These are phyloP conservation scores for Athalia cordata DNA, from an alignment of 2,888 invertebrate genomes.

Conservation along the genomic window DNA sequence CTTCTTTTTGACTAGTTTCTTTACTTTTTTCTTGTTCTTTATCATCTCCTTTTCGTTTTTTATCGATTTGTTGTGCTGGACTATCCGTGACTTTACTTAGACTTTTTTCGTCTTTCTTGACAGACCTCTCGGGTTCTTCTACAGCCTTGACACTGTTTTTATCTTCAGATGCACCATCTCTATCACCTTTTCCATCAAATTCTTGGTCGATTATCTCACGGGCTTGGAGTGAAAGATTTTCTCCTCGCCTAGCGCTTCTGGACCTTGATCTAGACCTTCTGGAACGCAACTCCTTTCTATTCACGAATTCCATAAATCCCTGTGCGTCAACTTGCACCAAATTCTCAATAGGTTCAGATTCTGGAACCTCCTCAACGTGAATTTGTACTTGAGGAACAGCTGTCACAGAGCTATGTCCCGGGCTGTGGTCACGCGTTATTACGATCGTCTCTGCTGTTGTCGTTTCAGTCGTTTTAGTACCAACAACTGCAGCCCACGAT, in stretches of 20 bases:
- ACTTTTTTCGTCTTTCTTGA: conserved; percentile 8
- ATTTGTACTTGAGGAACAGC: conserved; percentile 61
- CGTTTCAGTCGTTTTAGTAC: conserved; percentile 57
- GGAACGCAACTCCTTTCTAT: conserved; percentile 72
- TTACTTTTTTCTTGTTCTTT: conserved; percentile 46
- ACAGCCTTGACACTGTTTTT: conserved; percentile 28
- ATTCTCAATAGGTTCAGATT: conserved; percentile 64
- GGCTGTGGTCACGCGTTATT: conserved; percentile 41
- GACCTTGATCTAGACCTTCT: conserved; percentile 71
- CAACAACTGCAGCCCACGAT: conserved; percentile 64
- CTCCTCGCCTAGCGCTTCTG: conserved; percentile 57
- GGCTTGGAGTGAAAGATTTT: conserved; percentile 25
- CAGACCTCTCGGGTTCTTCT: conserved; percentile 21
- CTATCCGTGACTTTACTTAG: conserved; percentile 13
- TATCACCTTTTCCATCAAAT: conserved; percentile 35
- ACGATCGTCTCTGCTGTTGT: conserved; percentile 27
- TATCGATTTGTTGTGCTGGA: conserved; percentile 26
- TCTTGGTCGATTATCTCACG: conserved; percentile 46
- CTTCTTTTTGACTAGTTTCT: conserved; percentile 33
- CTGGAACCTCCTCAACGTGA: conserved; percentile 62
- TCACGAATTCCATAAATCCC: conserved; percentile 75
- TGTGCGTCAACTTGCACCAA: conserved; percentile 69
- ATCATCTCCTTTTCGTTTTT: conserved; percentile 23
- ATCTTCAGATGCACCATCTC: conserved; percentile 21
- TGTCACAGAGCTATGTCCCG: conserved; percentile 48